A percentile compares a stretch with the other conserved stretches of the same genome.
Conservation (phyloP, 2,888 invertebrate species). For the Isotomurus palustris region DNA sequence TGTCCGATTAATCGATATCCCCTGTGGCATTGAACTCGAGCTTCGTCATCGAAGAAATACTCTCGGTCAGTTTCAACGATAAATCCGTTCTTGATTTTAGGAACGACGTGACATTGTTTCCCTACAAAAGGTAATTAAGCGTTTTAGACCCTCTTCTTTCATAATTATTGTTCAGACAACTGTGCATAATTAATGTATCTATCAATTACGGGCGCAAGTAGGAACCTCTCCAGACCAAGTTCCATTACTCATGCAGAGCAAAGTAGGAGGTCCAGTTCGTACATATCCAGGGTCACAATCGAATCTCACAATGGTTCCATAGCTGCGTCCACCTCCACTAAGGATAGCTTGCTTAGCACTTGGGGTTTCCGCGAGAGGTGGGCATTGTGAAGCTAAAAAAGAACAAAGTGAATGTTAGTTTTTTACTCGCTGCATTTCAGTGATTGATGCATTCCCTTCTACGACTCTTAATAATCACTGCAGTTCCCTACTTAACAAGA, state of each 20-base stretch:
- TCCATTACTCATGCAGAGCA: slow-evolving; percentile 91
- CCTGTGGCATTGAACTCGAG: slow-evolving; percentile 83
- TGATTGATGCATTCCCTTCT: no score
- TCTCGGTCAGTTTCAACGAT: slow-evolving; percentile 70
- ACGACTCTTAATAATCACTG: no score
- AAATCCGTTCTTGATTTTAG: slow-evolving; percentile 80
- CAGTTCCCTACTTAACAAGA: no score
- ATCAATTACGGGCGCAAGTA: slow-evolving; percentile 73
- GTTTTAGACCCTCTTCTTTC: background rate
- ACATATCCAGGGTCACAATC: slow-evolving; percentile 89
- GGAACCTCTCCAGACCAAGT: slow-evolving; percentile 92
- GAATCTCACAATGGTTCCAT: slow-evolving; percentile 86
- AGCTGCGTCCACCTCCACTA: slow-evolving; percentile 85
- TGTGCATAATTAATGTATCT: no score
- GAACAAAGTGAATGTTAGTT: no score
- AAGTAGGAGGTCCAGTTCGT: slow-evolving; percentile 79
- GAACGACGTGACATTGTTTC: slow-evolving; percentile 67
- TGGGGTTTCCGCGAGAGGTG: slow-evolving; percentile 76
- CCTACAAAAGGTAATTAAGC: slow-evolving; percentile 49
- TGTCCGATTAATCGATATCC: slow-evolving; percentile 77
- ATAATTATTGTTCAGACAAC: no score
- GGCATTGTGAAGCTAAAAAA: slow-evolving; percentile 77
- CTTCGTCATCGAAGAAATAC: slow-evolving; percentile 84
- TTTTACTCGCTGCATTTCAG: no score
- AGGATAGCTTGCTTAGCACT: slow-evolving; percentile 81